Evolutionary conservation across 2,888 invertebrate species (phyloP), one percentile per base, ranked within the genome.

Genomic region (Muscina levida): DNA sequence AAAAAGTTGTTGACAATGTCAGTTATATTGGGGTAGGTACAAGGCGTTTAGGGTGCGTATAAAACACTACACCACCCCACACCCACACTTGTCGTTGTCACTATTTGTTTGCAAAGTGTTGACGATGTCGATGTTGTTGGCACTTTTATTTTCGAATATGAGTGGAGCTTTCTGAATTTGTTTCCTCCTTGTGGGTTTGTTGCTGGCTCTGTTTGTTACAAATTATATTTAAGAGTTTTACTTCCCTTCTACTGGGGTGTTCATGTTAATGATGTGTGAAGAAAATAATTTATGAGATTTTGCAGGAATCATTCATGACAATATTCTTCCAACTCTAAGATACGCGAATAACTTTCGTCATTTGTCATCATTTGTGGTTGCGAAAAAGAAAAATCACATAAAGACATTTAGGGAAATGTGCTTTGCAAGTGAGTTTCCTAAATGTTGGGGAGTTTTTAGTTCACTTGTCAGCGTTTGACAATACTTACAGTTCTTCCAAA

Each of bases 401-500:
- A 15, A 48, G 2, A 48, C 5, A 11, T 48, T 5, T 48, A 17
- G n/a, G n/a, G n/a, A n/a, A n/a, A n/a, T n/a, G n/a, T n/a, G n/a
- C n/a, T n/a, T n/a, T n/a, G n/a, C n/a, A n/a, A n/a, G n/a, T n/a
- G n/a, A n/a, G n/a, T n/a, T n/a, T n/a, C n/a, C n/a, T n/a, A n/a
- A n/a, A n/a, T n/a, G n/a, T n/a, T n/a, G n/a, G n/a, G n/a, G n/a
- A n/a, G n/a, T n/a, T 51, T 51, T 57, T 26, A 3, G 1, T 31
- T 13, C 26, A 13, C 31, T 46, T 15, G 2, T n/a, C 26, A 24
- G n/a, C 26, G 24, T 51, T 56, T 11, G 17, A 17, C 57, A 46
- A 79, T 90, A 94, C 95, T 94, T 91, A 95, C 95, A 95, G 91
- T 91, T 95, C 95, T 88, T 96, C 94, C 85, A 96, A 92, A 87